phyloP scores from a whole-genome alignment of 2,113 vertebrate genomes.

The Catagonus wagneri region DNA sequence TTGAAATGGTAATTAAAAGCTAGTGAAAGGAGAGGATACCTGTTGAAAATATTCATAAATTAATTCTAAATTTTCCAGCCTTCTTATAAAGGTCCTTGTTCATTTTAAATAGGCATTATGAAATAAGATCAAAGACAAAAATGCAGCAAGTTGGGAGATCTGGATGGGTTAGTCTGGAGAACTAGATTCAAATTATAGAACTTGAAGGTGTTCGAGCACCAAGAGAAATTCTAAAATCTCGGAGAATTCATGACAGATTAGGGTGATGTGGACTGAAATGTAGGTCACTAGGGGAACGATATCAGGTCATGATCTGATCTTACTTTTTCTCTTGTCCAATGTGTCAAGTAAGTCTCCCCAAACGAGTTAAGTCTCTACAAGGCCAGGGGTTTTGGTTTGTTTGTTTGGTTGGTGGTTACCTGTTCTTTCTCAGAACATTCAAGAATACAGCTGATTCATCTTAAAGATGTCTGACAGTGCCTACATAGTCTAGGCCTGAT shows the following conservation, averaged over 20 bases:
- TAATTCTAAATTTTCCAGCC: neutral
- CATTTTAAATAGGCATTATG: neutral
- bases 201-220: neutral
- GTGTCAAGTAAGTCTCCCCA: neutral
- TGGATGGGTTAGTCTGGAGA: neutral
- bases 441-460: neutral
- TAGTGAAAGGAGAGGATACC: neutral
- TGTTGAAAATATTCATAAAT: constrained; percentile 27
- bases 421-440: neutral
- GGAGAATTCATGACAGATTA: neutral
- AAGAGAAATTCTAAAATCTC: neutral
- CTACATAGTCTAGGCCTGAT: neutral
- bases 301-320: neutral
- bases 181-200: constrained; percentile 26
- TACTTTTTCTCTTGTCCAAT: constrained; percentile 1
- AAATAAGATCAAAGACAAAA: constrained; percentile 15
- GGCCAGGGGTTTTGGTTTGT: neutral
- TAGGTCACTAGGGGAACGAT: neutral
- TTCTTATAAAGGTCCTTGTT: neutral
- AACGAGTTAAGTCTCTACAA: neutral
- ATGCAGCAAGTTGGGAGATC: neutral
- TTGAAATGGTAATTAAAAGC: constrained; percentile 38
- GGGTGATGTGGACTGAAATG: neutral
- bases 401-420: neutral
- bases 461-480: neutral